A percentile compares a stretch with the other conserved stretches of the same genome.
phyloP scores from a whole-genome alignment of 2,797 vertebrate species.

The Lindbergichthys nudifrons region DNA sequence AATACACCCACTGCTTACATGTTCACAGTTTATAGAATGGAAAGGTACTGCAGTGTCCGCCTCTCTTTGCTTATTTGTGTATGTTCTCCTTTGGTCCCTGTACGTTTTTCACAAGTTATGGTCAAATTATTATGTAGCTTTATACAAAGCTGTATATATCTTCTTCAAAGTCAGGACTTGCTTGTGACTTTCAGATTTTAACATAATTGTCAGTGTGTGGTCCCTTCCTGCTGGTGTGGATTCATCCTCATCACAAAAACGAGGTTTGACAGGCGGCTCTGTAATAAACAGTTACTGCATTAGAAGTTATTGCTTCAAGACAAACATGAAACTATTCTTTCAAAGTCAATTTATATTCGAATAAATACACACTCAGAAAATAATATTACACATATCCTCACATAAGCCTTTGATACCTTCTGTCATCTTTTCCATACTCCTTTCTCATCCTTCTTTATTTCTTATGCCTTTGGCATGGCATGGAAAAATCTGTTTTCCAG shows the following conservation, averaged over 20 bases:
- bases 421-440: constrained; percentile 76
- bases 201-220: constrained; percentile 2
- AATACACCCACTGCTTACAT: too few species aligned
- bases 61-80: not conserved
- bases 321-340: constrained; percentile 31
- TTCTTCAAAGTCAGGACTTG: not conserved
- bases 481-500: constrained; percentile 82
- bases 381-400: constrained; percentile 42
- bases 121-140: not conserved
- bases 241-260: constrained; percentile 16
- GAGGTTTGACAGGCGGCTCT: constrained; percentile 23
- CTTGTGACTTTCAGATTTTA: constrained; percentile 5
- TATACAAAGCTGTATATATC: too few species aligned
- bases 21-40: too few species aligned
- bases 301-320: constrained; percentile 26
- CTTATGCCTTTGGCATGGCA: constrained; percentile 70
- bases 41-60: not conserved
- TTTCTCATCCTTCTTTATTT: constrained; percentile 63
- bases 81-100: constrained; percentile 1
- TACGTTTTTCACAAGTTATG: not conserved
- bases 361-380: constrained; percentile 51
- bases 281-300: constrained; percentile 29
- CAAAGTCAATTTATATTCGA: constrained; percentile 35
- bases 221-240: not conserved
- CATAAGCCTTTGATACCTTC: constrained; percentile 62